A percentile compares a stretch with the other conserved stretches of the same genome.
phyloP scores from a whole-genome alignment of 2,113 vertebrate genomes.

The Peromyscus maniculatus region DNA sequence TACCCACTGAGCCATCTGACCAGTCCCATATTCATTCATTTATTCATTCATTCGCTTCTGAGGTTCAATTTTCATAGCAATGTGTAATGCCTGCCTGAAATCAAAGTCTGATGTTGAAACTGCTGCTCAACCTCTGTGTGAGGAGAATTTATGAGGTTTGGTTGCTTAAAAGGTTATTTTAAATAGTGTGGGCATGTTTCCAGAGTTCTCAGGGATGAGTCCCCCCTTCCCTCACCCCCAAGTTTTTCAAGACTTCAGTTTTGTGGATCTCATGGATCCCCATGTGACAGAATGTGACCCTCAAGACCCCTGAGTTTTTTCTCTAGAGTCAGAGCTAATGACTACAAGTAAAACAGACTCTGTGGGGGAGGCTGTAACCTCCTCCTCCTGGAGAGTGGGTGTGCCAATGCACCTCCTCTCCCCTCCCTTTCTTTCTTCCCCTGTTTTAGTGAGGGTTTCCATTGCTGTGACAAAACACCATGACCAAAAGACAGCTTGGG shows the following conservation, averaged over 20 bases:
- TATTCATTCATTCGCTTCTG: background rate
- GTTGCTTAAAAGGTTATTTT: background rate
- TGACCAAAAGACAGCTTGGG: background rate
- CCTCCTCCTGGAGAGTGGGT: background rate
- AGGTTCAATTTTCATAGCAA: background rate
- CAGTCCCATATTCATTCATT: background rate
- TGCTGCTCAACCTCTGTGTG: background rate
- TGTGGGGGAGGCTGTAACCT: background rate
- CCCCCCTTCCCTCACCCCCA: background rate
- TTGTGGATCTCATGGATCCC: background rate
- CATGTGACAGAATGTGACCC: constrained; percentile 19
- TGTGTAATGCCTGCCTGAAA: constrained; percentile 1
- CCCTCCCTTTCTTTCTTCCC: too few relatives aligned
- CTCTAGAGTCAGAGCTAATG: background rate
- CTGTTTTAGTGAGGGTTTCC: background rate
- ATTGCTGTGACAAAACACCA: background rate
- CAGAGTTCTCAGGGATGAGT: background rate
- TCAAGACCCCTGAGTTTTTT: constrained; percentile 3
- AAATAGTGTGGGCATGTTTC: background rate
- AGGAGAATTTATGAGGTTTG: background rate
- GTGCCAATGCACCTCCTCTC: background rate
- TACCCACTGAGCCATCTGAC: background rate
- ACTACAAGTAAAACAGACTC: constrained; percentile 59
- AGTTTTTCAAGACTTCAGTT: constrained; percentile 5
- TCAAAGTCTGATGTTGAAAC: background rate